A percentile compares a stretch with the other conserved stretches of the same genome.
Conservation (phyloP, 2,113 vertebrate species). For the Rhinoptilus africanus region DNA sequence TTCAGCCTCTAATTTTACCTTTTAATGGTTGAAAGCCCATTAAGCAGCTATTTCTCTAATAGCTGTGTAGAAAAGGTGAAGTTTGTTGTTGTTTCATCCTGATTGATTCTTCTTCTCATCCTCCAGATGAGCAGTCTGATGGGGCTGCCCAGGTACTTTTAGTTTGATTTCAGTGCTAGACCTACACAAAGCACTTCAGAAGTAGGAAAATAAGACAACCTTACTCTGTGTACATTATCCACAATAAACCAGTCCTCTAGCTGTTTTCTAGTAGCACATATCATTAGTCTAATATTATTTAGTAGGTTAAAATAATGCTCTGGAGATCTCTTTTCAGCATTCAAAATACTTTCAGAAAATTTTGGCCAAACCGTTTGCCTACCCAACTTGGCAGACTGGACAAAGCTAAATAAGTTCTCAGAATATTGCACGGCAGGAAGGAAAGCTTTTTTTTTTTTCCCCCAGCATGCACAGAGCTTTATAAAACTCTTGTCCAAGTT, state of each 20-base stretch:
- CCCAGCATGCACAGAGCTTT: neutral
- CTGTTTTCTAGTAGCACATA: neutral
- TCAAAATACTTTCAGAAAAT: neutral
- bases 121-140: neutral
- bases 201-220: neutral
- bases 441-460: neutral
- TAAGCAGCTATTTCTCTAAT: slow-evolving; percentile 22
- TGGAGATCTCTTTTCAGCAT: neutral
- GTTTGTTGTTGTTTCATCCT: neutral
- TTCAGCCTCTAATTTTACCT: slow-evolving; percentile 13
- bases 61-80: neutral
- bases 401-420: neutral
- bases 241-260: neutral
- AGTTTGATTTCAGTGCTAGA: neutral
- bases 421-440: neutral
- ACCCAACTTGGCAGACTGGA: neutral
- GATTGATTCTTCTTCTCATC: neutral
- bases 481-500: neutral
- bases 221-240: neutral
- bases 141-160: neutral
- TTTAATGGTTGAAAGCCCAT: slow-evolving; percentile 4
- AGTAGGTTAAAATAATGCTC: neutral
- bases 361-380: neutral
- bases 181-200: neutral
- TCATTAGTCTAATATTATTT: neutral